phyloP scores from a whole-genome alignment of 2,113 vertebrate genomes.

The Callithrix jacchus region DNA sequence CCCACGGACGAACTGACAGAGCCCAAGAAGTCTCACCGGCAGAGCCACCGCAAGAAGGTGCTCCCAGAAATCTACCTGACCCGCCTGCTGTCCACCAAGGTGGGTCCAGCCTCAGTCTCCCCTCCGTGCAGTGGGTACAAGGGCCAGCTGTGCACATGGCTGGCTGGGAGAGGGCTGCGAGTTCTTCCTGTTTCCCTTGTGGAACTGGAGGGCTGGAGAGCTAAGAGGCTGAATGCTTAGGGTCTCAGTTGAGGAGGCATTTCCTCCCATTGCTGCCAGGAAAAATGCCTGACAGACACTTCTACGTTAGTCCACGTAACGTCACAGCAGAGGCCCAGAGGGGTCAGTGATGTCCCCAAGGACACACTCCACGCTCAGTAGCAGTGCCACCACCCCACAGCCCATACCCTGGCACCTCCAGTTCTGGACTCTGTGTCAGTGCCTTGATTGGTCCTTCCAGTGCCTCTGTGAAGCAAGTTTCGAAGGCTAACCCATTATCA shows the following conservation, averaged over 20 bases:
- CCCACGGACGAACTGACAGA: slow-evolving; percentile 94
- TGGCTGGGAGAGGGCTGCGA: too few relatives aligned
- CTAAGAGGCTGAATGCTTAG: background rate
- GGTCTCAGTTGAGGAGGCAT: background rate
- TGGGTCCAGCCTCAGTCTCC: slow-evolving; percentile 46
- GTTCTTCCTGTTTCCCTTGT: background rate
- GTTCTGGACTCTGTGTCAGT: background rate
- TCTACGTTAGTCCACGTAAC: background rate
- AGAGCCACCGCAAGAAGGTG: slow-evolving; percentile 97
- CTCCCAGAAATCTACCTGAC: slow-evolving; percentile 98
- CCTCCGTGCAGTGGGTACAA: accelerated
- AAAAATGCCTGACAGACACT: accelerated
- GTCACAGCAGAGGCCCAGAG: background rate
- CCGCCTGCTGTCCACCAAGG: slow-evolving; percentile 97
- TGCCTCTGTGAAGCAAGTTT: background rate
- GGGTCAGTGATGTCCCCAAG: background rate
- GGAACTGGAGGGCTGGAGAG: too few relatives aligned
- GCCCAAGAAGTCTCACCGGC: slow-evolving; percentile 92
- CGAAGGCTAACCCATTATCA: background rate
- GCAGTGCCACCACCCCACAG: background rate
- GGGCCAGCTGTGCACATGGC: background rate
- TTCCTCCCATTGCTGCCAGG: background rate
- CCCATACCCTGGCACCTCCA: background rate
- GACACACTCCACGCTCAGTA: accelerated
- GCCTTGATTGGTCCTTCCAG: background rate